A percentile compares a stretch with the other conserved stretches of the same genome.
Conservation (phyloP, 2,113 vertebrate genomes). For the Neogobius melanostomus region DNA sequence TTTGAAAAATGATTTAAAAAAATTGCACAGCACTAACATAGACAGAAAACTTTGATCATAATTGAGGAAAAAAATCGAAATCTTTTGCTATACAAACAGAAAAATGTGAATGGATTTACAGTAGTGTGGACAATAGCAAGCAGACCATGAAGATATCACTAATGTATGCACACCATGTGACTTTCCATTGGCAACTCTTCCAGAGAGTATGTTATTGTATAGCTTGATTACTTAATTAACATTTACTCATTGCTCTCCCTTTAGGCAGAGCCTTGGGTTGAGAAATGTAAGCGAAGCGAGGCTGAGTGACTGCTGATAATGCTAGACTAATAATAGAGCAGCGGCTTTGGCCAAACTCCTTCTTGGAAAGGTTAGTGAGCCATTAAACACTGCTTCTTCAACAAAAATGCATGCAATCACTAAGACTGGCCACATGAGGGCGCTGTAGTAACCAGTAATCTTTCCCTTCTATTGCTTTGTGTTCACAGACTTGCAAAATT, state of each 20-base stretch:
- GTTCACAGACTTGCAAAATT: constrained; percentile 18
- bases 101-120: constrained; percentile 9
- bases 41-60: constrained; percentile 15
- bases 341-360: constrained; percentile 22
- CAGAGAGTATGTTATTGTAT: constrained; percentile 63
- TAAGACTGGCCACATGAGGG: constrained; percentile 57
- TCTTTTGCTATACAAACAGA: constrained; percentile 27
- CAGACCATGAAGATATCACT: constrained; percentile 21
- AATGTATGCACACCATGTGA: constrained; percentile 25
- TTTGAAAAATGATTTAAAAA: constrained; percentile 15
- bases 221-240: constrained; percentile 24
- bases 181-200: constrained; percentile 65
- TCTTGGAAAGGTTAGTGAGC: constrained; percentile 38
- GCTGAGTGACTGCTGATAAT: constrained; percentile 32
- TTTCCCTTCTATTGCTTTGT: background rate
- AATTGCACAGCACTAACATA: constrained; percentile 17
- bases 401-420: constrained; percentile 44
- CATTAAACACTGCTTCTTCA: constrained; percentile 6
- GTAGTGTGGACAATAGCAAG: constrained; percentile 1
- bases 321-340: constrained; percentile 47
- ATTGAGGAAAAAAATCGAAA: constrained; percentile 2
- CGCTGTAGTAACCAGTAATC: constrained; percentile 16
- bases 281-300: constrained; percentile 23
- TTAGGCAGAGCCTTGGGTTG: constrained; percentile 8
- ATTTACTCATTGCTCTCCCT: background rate